phyloP scores from a whole-genome alignment of 92 coral and sea anemone species.

The Zoanthus sociatus region DNA sequence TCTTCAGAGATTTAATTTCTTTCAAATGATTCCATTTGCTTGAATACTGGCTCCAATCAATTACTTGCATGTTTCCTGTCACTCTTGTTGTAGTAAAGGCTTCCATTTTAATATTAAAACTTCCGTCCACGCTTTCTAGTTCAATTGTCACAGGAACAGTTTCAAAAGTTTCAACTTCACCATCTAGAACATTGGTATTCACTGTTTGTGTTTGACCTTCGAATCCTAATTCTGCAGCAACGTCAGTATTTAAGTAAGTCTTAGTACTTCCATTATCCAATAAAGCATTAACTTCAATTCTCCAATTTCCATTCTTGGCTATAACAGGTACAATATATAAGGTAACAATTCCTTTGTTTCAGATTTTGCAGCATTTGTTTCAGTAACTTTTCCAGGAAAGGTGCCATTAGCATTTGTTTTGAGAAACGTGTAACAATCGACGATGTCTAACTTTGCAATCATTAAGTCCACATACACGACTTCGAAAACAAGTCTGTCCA shows the following conservation, averaged over 20 bases:
- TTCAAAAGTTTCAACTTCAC: slow-evolving; percentile 59
- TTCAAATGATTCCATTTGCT: too few species aligned
- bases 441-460: slow-evolving; percentile 60
- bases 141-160: slow-evolving; percentile 51
- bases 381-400: not conserved
- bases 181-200: slow-evolving; percentile 65
- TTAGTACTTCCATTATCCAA: slow-evolving; percentile 65
- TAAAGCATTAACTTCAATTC: slow-evolving; percentile 61
- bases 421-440: slow-evolving; percentile 57
- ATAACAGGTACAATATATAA: slow-evolving; percentile 61
- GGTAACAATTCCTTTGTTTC: not conserved
- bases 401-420: not conserved
- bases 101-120: slow-evolving; percentile 32
- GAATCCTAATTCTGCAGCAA: slow-evolving; percentile 42
- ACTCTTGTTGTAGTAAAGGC: slow-evolving; percentile 53
- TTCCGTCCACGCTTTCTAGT: too few species aligned
- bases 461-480: slow-evolving; percentile 62
- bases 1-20: too few species aligned
- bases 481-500: slow-evolving; percentile 53
- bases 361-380: slow-evolving; percentile 15
- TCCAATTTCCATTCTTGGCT: slow-evolving; percentile 46
- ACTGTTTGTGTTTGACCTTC: slow-evolving; percentile 54
- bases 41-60: too few species aligned
- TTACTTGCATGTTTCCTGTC: too few species aligned
- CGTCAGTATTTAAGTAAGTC: slow-evolving; percentile 60